phyloP scores from a whole-genome alignment of 2,888 invertebrate genomes.

The Ctena decussata region DNA sequence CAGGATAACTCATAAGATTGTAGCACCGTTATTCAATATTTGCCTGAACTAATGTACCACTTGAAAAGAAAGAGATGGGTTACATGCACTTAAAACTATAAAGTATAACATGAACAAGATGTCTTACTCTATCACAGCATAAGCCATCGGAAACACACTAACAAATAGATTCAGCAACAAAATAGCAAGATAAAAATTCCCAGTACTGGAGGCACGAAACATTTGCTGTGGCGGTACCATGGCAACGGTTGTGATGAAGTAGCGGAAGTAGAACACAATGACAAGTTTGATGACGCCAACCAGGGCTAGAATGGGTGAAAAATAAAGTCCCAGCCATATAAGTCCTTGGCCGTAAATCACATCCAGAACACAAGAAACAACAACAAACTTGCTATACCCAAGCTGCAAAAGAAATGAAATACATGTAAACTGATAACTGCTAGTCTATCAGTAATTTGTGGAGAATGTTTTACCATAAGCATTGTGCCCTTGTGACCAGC shows the following conservation, averaged over 20 bases:
- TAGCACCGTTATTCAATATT: too few relatives aligned
- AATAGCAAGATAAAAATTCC: constrained; percentile 77
- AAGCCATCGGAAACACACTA: constrained; percentile 75
- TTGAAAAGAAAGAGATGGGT: too few relatives aligned
- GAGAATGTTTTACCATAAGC: too few relatives aligned
- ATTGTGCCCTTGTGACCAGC: too few relatives aligned
- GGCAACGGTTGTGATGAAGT: constrained; percentile 70
- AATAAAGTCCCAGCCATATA: constrained; percentile 81
- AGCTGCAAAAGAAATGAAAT: constrained; percentile 63
- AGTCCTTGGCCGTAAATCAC: constrained; percentile 80
- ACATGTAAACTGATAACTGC: too few relatives aligned
- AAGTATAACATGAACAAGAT: too few relatives aligned
- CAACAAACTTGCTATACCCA: constrained; percentile 71
- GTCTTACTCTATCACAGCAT: constrained; percentile 77
- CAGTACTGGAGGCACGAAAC: constrained; percentile 79
- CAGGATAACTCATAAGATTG: too few relatives aligned
- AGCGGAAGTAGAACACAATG: constrained; percentile 77
- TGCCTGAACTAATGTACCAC: too few relatives aligned
- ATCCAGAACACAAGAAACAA: constrained; percentile 75
- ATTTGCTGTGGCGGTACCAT: constrained; percentile 77
- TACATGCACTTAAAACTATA: too few relatives aligned
- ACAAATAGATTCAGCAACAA: constrained; percentile 76
- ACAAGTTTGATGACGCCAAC: constrained; percentile 74
- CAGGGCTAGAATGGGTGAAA: constrained; percentile 77
- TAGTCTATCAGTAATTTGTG: too few relatives aligned